phyloP scores from a whole-genome alignment of 2,888 invertebrate species.

The Digitonthophagus gazella region DNA sequence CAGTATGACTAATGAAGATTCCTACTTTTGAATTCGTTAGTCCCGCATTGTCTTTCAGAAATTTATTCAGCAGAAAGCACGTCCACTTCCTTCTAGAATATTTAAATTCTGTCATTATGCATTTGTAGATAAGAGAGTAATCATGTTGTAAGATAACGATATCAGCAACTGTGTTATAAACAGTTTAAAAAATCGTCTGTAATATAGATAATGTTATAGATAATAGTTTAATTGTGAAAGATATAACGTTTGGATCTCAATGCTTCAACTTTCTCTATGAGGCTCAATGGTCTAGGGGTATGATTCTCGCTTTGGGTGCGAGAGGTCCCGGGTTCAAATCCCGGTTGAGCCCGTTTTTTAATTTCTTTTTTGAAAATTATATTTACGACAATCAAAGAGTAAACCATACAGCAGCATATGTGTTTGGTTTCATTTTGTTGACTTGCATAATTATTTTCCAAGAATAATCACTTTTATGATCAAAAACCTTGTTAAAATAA shows the following conservation, averaged over 20 bases:
- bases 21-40: conserved; percentile 2
- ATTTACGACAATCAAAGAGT: too few species aligned
- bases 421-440: too few species aligned
- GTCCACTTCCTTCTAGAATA: background rate
- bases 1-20: conserved; percentile 13
- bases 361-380: background rate
- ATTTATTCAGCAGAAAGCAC: background rate
- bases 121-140: background rate
- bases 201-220: background rate
- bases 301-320: conserved; percentile 55
- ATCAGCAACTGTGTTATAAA: background rate
- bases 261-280: conserved; percentile 3
- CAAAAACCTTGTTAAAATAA: too few species aligned
- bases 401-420: too few species aligned
- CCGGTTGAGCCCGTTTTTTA: conserved; percentile 49
- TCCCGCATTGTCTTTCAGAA: conserved; percentile 5
- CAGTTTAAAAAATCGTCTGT: background rate
- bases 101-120: background rate
- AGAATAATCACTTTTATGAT: too few species aligned
- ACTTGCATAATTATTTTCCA: too few species aligned
- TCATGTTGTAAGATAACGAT: background rate
- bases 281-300: conserved; percentile 55
- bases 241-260: background rate
- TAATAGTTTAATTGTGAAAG: background rate
- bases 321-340: conserved; percentile 55